Evolutionary conservation across 2,797 vertebrate genomes (phyloP).

Genomic region (Octomys mimax): DNA sequence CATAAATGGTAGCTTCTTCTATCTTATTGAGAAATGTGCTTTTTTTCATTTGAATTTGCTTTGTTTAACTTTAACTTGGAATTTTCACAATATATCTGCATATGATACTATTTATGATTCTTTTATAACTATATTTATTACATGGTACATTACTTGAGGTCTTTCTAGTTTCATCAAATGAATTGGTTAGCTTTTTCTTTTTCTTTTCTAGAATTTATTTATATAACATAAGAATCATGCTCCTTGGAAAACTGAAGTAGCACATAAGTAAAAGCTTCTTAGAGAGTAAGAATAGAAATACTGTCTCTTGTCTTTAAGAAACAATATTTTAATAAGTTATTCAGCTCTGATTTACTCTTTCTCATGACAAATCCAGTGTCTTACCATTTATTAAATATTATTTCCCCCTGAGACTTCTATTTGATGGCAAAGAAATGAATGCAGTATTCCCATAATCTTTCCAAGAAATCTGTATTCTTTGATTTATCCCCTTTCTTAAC

Average conservation of each 20-base stretch:
- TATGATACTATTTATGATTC: constrained; percentile 23
- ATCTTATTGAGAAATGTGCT: constrained; percentile 27
- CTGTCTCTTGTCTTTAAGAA: neutral
- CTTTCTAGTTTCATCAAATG: neutral
- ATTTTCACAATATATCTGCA: constrained; percentile 39
- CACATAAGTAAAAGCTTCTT: neutral
- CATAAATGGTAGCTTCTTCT: neutral
- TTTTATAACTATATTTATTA: neutral
- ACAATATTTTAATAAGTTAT: constrained; percentile 8
- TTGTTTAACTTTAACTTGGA: constrained; percentile 45
- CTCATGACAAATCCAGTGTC: neutral
- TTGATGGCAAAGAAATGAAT: constrained; percentile 31
- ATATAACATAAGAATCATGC: neutral
- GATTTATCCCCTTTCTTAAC: neutral
- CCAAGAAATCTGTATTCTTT: constrained; percentile 34
- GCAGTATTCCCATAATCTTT: constrained; percentile 34
- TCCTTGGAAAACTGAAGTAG: neutral
- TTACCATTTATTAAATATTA: neutral
- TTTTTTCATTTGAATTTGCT: constrained; percentile 50
- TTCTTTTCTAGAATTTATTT: constrained; percentile 14
- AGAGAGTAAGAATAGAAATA: neutral
- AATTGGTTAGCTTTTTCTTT: neutral
- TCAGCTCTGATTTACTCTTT: constrained; percentile 40
- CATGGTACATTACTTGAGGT: constrained; percentile 19
- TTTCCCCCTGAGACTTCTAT: constrained; percentile 38